Evolutionary conservation across 2,888 invertebrate species (phyloP), one percentile per base, ranked within the genome.

Genomic region (Metallyticus violacea): DNA sequence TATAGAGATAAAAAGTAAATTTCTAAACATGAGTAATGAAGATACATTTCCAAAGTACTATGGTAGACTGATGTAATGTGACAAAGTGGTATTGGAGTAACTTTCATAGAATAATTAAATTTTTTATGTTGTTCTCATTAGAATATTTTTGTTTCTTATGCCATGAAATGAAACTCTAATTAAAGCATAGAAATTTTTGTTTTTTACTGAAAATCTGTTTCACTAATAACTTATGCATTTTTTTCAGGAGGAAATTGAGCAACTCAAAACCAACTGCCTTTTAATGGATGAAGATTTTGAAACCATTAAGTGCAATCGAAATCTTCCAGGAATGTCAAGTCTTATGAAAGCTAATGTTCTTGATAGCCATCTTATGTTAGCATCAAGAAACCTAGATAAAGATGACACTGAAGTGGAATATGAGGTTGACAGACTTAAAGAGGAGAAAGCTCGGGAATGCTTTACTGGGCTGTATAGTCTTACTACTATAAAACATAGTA

Each of bases 271-370:
- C 79, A 90, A 90, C 85, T 90, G 90, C 86, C 88, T 89, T 25
- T 88, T 89, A 80, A 89, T 90, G 90, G 90, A 90, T 87, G 89
- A 90, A 82, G 90, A 90, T 27, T 89, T 90, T 85, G 89, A 89
- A 79, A 89, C 89, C 25, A 89, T 90, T 26, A 90, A 90, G 85
- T 89, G 89, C 79, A 90, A 89, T 85, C 85, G 90, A 30, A 89
- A 90, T 85, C 88, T 90, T 29, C 90, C 90, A n/a, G 90, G 90
- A 22, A 87, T 90, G 88, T 89, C 90, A 22, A 89, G 88, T 84
- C 87, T 90, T 27, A 89, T 90, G 89, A 88, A 89, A 81, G 87
- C 88, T n/a, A 88, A 87, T 79, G 40, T 85, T 26, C 78, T 82
- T 28, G 86, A 85, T n/a, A 78, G 30, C 5, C 78, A 62, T 15